Conservation (phyloP, 2,797 vertebrate species). For the Astyanax mexicanus region DNA sequence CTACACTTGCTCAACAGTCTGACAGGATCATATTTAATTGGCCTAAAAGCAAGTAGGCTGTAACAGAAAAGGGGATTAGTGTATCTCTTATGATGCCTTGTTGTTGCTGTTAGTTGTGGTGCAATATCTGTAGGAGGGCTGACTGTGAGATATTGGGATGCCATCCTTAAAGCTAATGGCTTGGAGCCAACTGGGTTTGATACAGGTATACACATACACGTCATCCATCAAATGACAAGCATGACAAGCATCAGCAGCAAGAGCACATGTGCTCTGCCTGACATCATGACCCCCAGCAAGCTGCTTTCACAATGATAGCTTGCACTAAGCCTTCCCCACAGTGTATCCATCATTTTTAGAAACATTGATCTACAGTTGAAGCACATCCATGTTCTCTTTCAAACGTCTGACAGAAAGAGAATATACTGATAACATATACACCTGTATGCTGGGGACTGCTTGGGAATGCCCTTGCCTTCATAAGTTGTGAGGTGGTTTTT, state of each 20-base stretch:
- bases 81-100: neutral
- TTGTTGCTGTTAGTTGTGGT: neutral
- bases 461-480: too few species aligned
- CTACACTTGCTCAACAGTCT: constrained; percentile 4
- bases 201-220: neutral
- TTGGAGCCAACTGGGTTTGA: constrained; percentile 20
- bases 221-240: constrained; percentile 27
- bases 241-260: constrained; percentile 16
- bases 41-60: constrained; percentile 2
- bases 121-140: neutral
- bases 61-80: neutral
- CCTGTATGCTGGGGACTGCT: too few species aligned
- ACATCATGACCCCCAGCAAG: constrained; percentile 35
- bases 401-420: neutral
- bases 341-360: neutral
- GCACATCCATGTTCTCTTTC: neutral
- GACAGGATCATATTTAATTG: constrained; percentile 13
- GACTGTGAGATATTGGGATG: neutral
- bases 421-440: too few species aligned
- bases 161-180: neutral
- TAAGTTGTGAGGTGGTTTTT: too few species aligned
- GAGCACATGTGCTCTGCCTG: constrained; percentile 42
- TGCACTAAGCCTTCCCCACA: constrained; percentile 1
- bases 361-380: neutral
- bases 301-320: constrained; percentile 6